Evolutionary conservation across 2,797 vertebrate species (phyloP), one percentile per base, ranked within the genome.

Genomic region (Tauraco hartlaubi): DNA sequence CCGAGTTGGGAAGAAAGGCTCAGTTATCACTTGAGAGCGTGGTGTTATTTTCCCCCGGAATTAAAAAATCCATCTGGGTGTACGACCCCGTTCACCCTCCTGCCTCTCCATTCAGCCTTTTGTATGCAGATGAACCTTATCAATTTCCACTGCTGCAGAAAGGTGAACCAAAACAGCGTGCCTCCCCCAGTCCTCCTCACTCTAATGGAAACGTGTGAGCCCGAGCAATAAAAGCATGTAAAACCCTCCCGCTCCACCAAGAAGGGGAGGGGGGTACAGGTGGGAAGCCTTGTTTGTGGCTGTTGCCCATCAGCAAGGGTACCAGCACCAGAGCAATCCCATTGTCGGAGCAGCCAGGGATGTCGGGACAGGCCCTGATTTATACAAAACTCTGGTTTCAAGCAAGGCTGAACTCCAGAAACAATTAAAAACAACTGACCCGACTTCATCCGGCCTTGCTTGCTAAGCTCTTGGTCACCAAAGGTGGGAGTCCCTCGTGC

Each of bases 51-150:
- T 98, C 97, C 97, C 97, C 96, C 16, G 91, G 98, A 98, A 98
- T 98, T 98, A 98, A 98, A 98, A 98, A 98, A 98, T 97, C 98
- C 98, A 97, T 98, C 97, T 98, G 97, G 97, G 98, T 98, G 96
- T 97, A 96, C 67, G 97, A 98, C 98, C 98, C 97, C 62, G 96
- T 97, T 98, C 98, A 98, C 98, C 98, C 97, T 63, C 96, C 97
- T 95, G 98, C 98, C 96, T 98, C 97, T 97, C 98, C 97, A 98
- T 98, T 98, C 97, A 98, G 97, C 96, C 97, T 98, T 98, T 98
- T 98, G 98, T 98, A 98, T 98, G 98, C 98, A 98, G 97, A 98
- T 98, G 98, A 98, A 98, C 97, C 98, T 97, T 98, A 98, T 98
- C 98, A 98, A 98, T 98, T 98, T 98, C 97, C 96, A 98, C 96